Evolutionary conservation across 2,888 invertebrate species (phyloP).

Genomic region (Priocnemis perturbator): DNA sequence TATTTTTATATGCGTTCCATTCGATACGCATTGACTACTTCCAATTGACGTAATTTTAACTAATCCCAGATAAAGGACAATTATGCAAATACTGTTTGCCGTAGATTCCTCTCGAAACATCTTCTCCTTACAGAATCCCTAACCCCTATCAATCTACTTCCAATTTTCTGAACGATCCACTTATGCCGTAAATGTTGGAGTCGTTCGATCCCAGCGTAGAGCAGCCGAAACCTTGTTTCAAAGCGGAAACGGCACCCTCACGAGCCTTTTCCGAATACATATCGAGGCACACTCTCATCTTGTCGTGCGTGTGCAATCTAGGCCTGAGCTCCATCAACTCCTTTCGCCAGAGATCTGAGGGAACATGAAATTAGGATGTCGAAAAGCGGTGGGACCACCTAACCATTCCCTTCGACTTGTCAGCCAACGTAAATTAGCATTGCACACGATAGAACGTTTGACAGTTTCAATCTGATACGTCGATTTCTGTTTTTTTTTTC

Average conservation of each 20-base stretch:
- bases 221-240: slow-evolving; percentile 79
- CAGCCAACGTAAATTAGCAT: no score
- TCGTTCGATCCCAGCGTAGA: slow-evolving; percentile 79
- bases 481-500: no score
- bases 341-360: slow-evolving; percentile 82
- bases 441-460: no score
- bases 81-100: no score
- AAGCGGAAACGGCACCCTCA: slow-evolving; percentile 85
- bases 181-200: slow-evolving; percentile 81
- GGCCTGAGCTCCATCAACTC: slow-evolving; percentile 81
- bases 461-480: no score
- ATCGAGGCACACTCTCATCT: slow-evolving; percentile 82
- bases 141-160: slow-evolving; percentile 81
- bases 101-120: no score
- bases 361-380: slow-evolving; percentile 23
- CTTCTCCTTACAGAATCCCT: no score
- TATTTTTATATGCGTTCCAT: no score
- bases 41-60: no score
- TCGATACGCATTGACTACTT: no score
- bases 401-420: neutral
- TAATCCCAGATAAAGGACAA: no score
- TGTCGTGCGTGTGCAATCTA: slow-evolving; percentile 81
- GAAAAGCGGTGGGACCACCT: slow-evolving; percentile 2
- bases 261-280: slow-evolving; percentile 84
- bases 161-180: slow-evolving; percentile 86